Conservation (phyloP, 2,113 vertebrate genomes). For the Oryctolagus cuniculus region mOryCun1.1 NC_091443.1:76409501-76410000, state of each 20-base stretch:
- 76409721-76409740: constrained; percentile 6
- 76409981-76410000: neutral
- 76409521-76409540: neutral
- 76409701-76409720: neutral
- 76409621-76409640: constrained; percentile 34
- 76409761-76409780: neutral
- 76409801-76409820: neutral
- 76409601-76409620: neutral
- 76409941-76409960: neutral
- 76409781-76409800: neutral
- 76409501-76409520: neutral
- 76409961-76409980: neutral
- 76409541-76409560: neutral
- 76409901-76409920: neutral
- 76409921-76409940: neutral
- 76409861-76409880: neutral
- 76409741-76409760: neutral
- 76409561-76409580: neutral
- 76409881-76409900: neutral
- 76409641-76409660: neutral
- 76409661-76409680: neutral
- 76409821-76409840: neutral
- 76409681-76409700: neutral
- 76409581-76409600: neutral
- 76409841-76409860: neutral